Percentiles rank a stretch among this genome's conserved stretches.
These are phyloP conservation scores for Troilus luridus DNA, from an alignment of 2,888 invertebrate genomes.

Conservation along the genomic window DNA sequence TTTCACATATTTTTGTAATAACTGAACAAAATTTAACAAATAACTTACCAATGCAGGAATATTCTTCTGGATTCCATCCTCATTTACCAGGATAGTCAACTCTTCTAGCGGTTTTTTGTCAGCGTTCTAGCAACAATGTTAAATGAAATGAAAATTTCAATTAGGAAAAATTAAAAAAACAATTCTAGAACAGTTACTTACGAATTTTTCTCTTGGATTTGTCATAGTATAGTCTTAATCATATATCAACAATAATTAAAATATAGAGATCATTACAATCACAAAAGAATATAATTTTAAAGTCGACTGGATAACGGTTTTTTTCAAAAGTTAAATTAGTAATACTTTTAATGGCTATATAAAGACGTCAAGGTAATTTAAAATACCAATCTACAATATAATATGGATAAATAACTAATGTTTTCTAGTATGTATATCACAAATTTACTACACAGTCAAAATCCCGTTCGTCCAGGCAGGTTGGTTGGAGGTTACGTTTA, in stretches of 20 bases:
- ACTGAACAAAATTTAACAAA: not conserved
- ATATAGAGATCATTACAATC: not conserved
- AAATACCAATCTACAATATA: not conserved
- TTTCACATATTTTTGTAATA: not conserved
- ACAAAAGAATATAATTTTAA: not conserved
- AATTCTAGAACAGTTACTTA: constrained; percentile 9
- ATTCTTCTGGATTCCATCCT: constrained; percentile 72
- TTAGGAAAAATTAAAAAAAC: not conserved
- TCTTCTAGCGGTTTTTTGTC: constrained; percentile 74
- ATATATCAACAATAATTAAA: constrained; percentile 6
- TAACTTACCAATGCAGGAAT: constrained; percentile 77
- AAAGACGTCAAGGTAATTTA: not conserved
- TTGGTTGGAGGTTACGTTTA: not conserved
- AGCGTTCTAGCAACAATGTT: constrained; percentile 72
- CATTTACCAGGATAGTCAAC: constrained; percentile 65
- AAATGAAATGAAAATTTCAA: not conserved
- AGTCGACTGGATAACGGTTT: not conserved
- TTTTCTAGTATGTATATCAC: not conserved
- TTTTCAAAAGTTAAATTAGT: not conserved
- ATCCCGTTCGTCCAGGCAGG: not conserved
- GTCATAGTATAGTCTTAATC: constrained; percentile 33
- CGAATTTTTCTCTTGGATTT: constrained; percentile 54
- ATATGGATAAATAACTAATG: not conserved
- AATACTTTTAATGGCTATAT: not conserved
- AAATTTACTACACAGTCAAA: constrained; percentile 11